phyloP scores from a whole-genome alignment of 2,888 invertebrate species.

The Strigamia maritima region DNA sequence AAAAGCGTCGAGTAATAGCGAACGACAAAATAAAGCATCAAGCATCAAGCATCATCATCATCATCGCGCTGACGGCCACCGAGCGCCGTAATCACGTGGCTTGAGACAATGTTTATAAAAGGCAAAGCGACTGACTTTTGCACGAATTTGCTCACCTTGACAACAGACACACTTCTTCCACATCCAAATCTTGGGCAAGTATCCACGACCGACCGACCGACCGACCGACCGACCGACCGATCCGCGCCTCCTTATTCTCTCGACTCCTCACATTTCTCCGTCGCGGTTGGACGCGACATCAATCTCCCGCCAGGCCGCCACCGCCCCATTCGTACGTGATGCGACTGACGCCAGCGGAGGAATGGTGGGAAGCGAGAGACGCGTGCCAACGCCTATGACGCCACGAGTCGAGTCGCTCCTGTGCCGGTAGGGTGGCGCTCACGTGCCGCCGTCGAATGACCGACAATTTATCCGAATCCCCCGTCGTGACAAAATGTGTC shows the following conservation, averaged over 20 bases:
- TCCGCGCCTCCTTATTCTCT: not conserved
- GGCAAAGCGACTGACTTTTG: not conserved
- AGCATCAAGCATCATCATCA: not conserved
- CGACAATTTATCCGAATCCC: too few relatives aligned
- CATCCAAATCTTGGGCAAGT: conserved; percentile 6
- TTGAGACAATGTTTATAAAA: not conserved
- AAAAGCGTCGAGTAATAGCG: not conserved
- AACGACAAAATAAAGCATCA: not conserved
- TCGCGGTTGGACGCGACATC: not conserved
- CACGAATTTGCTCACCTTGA: not conserved
- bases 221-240: not conserved
- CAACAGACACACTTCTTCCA: conserved; percentile 28
- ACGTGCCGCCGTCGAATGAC: not conserved
- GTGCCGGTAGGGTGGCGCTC: conserved; percentile 2
- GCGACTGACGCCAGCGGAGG: not conserved
- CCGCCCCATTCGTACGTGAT: not conserved
- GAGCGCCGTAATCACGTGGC: not conserved
- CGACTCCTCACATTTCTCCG: not conserved
- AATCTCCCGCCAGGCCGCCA: not conserved
- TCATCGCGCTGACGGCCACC: not conserved
- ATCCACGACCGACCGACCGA: not conserved
- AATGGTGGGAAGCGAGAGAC: not conserved
- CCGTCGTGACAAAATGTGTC: too few relatives aligned
- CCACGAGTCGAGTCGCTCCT: not conserved
- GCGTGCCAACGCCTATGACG: not conserved